A percentile compares a stretch with the other conserved stretches of the same genome.
Evolutionary conservation across 92 coral and sea anemone genomes (phyloP).

Genomic region (Epizoanthus illoricatus): DNA sequence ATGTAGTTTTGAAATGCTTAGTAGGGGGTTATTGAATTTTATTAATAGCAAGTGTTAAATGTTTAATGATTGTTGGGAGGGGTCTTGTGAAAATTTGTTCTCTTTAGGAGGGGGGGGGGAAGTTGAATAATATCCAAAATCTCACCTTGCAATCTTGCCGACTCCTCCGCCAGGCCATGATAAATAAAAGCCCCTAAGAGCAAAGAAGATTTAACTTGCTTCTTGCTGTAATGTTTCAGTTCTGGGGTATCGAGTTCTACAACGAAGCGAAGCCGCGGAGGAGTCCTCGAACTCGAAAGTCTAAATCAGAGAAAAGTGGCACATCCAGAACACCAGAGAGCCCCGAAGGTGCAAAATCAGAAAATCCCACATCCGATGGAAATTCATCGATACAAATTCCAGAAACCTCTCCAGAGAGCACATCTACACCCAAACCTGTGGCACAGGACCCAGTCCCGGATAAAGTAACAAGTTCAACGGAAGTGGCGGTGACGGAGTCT

Average conservation of each 20-base stretch:
- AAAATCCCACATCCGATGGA: neutral
- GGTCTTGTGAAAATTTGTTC: too few relatives aligned
- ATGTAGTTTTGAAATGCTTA: too few relatives aligned
- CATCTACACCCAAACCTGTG: neutral
- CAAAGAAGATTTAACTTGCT: too few relatives aligned
- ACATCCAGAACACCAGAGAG: neutral
- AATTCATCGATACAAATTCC: neutral
- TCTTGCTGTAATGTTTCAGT: slow-evolving; percentile 42
- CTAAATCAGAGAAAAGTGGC: neutral
- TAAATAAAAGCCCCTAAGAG: too few relatives aligned
- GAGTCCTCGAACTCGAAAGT: slow-evolving; percentile 12
- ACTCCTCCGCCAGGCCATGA: too few relatives aligned
- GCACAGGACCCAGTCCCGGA: neutral
- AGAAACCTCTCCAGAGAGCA: neutral
- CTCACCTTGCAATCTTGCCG: too few relatives aligned
- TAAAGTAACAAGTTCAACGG: neutral
- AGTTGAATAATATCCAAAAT: too few relatives aligned
- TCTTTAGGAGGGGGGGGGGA: too few relatives aligned
- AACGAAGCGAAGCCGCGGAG: slow-evolving; percentile 63
- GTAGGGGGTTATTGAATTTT: too few relatives aligned
- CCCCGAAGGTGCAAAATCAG: neutral
- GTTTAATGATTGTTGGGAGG: too few relatives aligned
- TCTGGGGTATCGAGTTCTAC: slow-evolving; percentile 92
- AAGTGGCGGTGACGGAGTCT: neutral
- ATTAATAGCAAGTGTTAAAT: too few relatives aligned